Base-by-base conservation (phyloP, 2,888 invertebrate species). In the Cosmia pyralina region DNA sequence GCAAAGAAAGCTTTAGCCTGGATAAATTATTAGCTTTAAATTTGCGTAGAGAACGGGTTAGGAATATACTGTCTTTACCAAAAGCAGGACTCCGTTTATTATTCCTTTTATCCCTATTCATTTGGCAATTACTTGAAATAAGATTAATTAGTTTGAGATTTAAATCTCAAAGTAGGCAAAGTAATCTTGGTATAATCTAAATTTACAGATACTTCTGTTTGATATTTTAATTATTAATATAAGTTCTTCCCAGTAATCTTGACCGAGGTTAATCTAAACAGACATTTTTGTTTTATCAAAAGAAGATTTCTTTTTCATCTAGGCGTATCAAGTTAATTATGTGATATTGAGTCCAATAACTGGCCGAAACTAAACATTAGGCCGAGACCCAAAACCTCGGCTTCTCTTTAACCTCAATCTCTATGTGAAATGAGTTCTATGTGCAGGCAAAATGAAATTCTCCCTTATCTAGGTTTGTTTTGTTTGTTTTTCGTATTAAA, bases 11-110 rank as follows among this genome's bases (percentile, higher is more conserved):
- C 68, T 73, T 82, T 65, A 75, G 55, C 67, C 50, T 62, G 64
- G 57, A 72, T 60, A 67, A 82, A 79, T 82, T 77, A 77, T 82
- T 77, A 77, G 65, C 77, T 62, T 82, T 77, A 77, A 82, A 72
- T 72, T 48, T 68, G 68, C 82, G 60, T 72, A 72, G 53, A 28
- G 15, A 48, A 57, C n/a, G 38, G 64, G 77, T 82, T 78, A 58
- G 46, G 57, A 38, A 78, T 62, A 60, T 38, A 69, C 53, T 62
- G 65, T 76, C 57, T 69, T 69, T 46, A 58, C 52, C 62, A 62
- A 66, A 66, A 69, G 52, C 48, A 46, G 38, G 63, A 67, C 41
- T 64, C 63, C 55, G 48, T 82, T 52, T 38, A 64, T 52, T 66
- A 53, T 65, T 72, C 52, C 8, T 38, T 59, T 58, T 28, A 66